Evolutionary conservation across 2,797 vertebrate genomes (phyloP), one percentile per base, ranked within the genome.

Genomic region (Apogon hyalosoma): DNA sequence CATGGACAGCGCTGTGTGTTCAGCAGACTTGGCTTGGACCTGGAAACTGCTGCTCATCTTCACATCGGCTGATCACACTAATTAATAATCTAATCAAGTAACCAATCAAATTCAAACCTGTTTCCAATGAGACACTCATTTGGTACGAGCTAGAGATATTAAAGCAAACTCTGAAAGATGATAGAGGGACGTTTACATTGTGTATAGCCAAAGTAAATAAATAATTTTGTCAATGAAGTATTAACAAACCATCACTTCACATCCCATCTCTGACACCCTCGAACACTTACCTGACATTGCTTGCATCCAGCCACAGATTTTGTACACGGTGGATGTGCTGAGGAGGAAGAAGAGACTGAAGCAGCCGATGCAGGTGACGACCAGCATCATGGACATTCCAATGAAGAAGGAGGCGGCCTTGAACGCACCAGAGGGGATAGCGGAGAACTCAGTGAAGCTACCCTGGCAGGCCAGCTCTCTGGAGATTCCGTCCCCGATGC

Each of bases 301-400:
- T 81, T 98, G 97, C 96, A 98, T 97, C 97, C 97, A 98, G 87
- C 96, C 97, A 67, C 97, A 98, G 90, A 98, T 98, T 92, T 98
- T 98, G 86, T 98, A 98, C 75, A 98, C 97, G 50, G 97, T 98
- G 90, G 96, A 96, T 60, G 96, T 98, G 93, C 96, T 96, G 92
- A 97, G 97, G 91, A 98, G 96, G 92, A 98, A 98, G 95, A 98
- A 98, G 90, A 98, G 97, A 54, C 93, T 94, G 90, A 98, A 98
- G 93, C 95, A 97, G 79, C 92, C 92, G 88, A 98, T 98, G 89
- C 96, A 98, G 87, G 93, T 90, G 86, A 97, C 95, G 70, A 97
- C 94, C 84, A 98, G 95, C 93, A 96, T 94, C 97, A 98, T 98
- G 89, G 97, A 98, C 92, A 96, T 95, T 46, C 96, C 97, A 41